Percentiles rank a stretch among this genome's conserved stretches.
phyloP scores from a whole-genome alignment of 2,797 vertebrate species.

The Danio jaintianensis region DNA sequence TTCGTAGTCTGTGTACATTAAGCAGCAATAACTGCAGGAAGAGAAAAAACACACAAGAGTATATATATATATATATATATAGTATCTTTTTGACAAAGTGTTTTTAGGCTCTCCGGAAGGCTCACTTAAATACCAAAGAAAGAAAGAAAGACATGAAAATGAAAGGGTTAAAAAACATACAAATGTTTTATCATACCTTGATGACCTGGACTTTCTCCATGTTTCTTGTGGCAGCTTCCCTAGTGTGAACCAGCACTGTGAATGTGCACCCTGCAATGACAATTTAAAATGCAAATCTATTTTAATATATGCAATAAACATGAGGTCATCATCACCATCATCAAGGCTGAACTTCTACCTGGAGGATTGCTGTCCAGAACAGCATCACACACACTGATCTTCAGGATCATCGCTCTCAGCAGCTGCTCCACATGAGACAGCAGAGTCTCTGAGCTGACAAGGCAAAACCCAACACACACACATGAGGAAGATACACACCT shows the following conservation, averaged over 20 bases:
- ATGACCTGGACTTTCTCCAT: conserved; percentile 99
- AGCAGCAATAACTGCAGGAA: neutral
- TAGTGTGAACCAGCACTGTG: conserved; percentile 94
- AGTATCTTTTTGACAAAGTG: neutral
- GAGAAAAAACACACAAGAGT: neutral
- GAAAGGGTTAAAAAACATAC: neutral
- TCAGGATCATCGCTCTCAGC: conserved; percentile 94
- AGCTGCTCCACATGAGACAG: conserved; percentile 95
- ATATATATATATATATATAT: too few relatives aligned
- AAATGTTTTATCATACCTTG: conserved; percentile 80
- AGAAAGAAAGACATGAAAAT: neutral
- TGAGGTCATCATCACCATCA: neutral
- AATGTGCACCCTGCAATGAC: conserved; percentile 89
- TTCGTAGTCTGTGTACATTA: neutral
- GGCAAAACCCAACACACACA: conserved; percentile 29
- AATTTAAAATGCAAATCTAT: neutral
- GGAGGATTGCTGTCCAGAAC: conserved; percentile 95
- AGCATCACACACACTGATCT: conserved; percentile 97
- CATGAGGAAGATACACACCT: neutral
- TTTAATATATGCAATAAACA: neutral
- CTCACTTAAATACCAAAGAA: neutral
- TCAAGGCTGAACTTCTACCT: conserved; percentile 74
- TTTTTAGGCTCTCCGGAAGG: neutral
- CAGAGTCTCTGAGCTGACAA: conserved; percentile 88
- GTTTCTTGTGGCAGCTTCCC: conserved; percentile 93